These are phyloP conservation scores for Stegophylla sp. DNA, from an alignment of 2,888 invertebrate genomes.

Conservation along the genomic window DNA sequence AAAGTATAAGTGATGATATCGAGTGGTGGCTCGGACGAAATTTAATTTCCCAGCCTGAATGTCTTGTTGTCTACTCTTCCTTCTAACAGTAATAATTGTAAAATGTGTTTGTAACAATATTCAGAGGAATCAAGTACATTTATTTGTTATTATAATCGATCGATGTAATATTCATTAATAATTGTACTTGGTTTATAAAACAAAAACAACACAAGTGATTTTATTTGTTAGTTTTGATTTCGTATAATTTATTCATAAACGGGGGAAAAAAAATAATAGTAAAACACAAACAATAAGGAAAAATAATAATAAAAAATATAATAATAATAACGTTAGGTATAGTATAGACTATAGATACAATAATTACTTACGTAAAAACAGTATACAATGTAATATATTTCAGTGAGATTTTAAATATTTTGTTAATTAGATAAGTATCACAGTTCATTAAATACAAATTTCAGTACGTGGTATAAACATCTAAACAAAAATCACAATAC, in stretches of 20 bases:
- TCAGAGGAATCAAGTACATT: too few relatives aligned
- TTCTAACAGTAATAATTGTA: too few relatives aligned
- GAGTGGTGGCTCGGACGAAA: too few relatives aligned
- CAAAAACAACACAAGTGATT: not conserved
- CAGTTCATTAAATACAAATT: slow-evolving; percentile 34
- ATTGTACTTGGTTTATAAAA: not conserved
- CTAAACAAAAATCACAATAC: slow-evolving; percentile 14
- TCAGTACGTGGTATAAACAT: not conserved
- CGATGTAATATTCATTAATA: not conserved
- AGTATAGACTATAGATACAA: too few relatives aligned
- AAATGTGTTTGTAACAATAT: too few relatives aligned
- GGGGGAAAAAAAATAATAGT: not conserved
- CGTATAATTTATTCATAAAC: slow-evolving; percentile 13
- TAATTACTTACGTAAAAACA: not conserved
- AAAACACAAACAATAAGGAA: not conserved
- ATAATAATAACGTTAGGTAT: slow-evolving; percentile 4
- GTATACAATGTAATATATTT: not conserved
- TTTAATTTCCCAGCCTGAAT: too few relatives aligned
- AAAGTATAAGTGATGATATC: too few relatives aligned
- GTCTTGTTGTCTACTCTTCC: too few relatives aligned
- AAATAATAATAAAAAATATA: slow-evolving; percentile 3
- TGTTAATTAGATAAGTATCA: slow-evolving; percentile 19
- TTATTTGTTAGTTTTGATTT: slow-evolving; percentile 29
- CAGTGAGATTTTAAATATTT: not conserved
- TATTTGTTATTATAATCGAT: not conserved